Evolutionary conservation across 2,888 invertebrate species (phyloP).

Genomic region (Mylabris sibirica): DNA sequence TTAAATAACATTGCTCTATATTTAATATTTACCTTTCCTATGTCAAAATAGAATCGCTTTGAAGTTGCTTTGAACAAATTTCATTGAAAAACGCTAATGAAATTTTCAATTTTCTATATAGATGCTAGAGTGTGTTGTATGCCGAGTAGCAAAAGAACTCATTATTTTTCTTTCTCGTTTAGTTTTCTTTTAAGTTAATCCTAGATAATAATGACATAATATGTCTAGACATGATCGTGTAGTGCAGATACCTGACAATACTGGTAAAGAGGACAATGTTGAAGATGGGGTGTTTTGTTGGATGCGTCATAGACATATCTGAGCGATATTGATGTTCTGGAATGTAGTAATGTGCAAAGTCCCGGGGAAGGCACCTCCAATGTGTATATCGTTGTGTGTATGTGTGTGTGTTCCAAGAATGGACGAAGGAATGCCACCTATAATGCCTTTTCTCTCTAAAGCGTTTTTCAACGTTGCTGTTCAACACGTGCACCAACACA

Average conservation of each 20-base stretch:
- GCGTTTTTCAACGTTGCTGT: not conserved
- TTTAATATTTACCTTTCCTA: no score
- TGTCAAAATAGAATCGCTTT: no score
- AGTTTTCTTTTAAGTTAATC: not conserved
- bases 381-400: not conserved
- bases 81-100: no score
- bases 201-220: not conserved
- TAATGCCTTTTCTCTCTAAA: constrained; percentile 33
- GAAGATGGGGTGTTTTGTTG: not conserved
- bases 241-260: not conserved
- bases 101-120: no score
- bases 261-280: not conserved
- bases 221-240: not conserved
- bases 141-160: no score
- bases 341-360: constrained; percentile 59
- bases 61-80: no score
- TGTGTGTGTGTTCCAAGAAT: constrained; percentile 24
- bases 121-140: no score
- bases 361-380: constrained; percentile 19
- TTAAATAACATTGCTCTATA: no score
- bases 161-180: no score
- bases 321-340: constrained; percentile 59
- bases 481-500: constrained; percentile 8
- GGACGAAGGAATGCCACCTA: constrained; percentile 43
- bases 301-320: constrained; percentile 41